Base-by-base conservation (phyloP, 2,888 invertebrate genomes). In the Hydropsyche betteni region DNA sequence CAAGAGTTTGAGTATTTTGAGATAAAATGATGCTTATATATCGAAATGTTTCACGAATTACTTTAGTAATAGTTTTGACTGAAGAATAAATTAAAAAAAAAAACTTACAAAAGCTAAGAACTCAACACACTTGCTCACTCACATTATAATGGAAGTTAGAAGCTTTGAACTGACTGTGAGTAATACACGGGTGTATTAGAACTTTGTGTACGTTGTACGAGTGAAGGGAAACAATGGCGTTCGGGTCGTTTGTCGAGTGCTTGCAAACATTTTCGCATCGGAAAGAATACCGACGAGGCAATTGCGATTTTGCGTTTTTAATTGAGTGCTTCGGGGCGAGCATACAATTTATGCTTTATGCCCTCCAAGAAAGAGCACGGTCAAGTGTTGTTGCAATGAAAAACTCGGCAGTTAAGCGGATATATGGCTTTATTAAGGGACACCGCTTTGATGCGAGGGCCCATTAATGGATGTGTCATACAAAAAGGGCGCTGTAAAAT, bases 391-490 rank as follows among this genome's bases (percentile, higher is more conserved):
- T 12, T 6, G 36, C 64, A 36, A 64, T 64, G 33, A 36, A 64
- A n/a, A 36, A 64, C 36, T 34, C 64, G 36, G 36, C 64, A 64
- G 36, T 64, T 64, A 36, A 64, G 64, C 34, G 36, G 64, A 36
- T 70, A 51, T 75, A 70, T 75, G 53, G 34, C 55, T 75, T 69
- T 69, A 44, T 75, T 70, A 70, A 61, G 61, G 64, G 75, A 58
- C 72, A 50, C 61, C 69, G 53, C 55, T 68, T 38, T 74, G 53
- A 74, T 55, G 58, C 14, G 14, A 16, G 38, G n/a, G n/a, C 10
- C 50, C 70, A 70, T 75, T 75, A 75, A 75, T 75, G 75, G 64
- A 75, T 69, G 75, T 75, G 75, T 75, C 75, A 75, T 75, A 75
- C 69, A 75, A 75, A 75, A 75, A 75, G 75, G 75, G 44, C 16